A percentile compares a stretch with the other conserved stretches of the same genome.
Conservation (phyloP, 2,888 invertebrate genomes). For the Patella caerulea region DNA sequence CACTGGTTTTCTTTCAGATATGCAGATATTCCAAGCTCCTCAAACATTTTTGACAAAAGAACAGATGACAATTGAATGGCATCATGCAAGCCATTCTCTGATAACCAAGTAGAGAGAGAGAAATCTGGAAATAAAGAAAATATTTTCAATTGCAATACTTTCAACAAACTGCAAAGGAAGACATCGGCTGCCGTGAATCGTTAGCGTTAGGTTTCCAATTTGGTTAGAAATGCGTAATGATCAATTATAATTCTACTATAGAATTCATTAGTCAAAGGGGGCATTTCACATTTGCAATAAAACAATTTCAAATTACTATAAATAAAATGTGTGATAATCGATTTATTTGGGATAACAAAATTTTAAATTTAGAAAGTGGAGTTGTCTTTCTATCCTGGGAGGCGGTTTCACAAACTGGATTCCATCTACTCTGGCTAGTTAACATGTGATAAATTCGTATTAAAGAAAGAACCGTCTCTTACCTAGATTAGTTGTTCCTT, state of each 20-base stretch:
- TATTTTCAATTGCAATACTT: no score
- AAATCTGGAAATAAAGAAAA: slow-evolving; percentile 31
- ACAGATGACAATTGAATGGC: slow-evolving; percentile 28
- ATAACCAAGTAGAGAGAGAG: slow-evolving; percentile 32
- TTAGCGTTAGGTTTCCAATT: neutral
- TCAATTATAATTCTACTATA: neutral
- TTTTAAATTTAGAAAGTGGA: slow-evolving; percentile 10
- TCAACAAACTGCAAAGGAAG: no score
- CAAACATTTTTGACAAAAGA: slow-evolving; percentile 29
- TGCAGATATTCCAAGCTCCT: slow-evolving; percentile 33
- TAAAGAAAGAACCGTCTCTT: neutral
- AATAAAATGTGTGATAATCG: neutral
- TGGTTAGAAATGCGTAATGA: neutral
- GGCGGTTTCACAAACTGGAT: no score
- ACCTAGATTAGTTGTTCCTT: slow-evolving; percentile 14
- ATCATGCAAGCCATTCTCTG: slow-evolving; percentile 22
- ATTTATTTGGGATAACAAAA: no score
- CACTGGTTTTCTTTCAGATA: slow-evolving; percentile 34
- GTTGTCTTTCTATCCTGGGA: neutral
- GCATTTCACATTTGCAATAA: no score
- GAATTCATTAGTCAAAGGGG: no score
- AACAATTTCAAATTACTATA: neutral
- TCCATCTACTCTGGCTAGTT: no score
- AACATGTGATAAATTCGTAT: no score
- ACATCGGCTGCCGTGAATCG: no score